These are phyloP conservation scores for Embiotoca jacksoni DNA, from an alignment of 2,113 vertebrate genomes.

Conservation along the genomic window DNA sequence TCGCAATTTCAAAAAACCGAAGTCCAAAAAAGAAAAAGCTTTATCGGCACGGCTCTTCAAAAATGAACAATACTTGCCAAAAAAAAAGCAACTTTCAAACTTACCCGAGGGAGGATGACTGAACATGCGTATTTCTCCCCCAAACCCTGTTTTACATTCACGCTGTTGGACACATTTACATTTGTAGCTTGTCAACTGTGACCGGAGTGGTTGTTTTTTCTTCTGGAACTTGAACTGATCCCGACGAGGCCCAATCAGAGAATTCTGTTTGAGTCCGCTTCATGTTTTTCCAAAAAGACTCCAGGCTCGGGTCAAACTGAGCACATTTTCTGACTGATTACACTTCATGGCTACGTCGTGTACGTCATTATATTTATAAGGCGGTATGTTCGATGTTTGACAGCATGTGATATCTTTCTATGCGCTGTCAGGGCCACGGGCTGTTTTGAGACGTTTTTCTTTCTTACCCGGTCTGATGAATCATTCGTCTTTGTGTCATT, in stretches of 20 bases:
- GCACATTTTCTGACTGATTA: constrained; percentile 41
- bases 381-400: constrained; percentile 22
- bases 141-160: constrained; percentile 17
- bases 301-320: constrained; percentile 11
- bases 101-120: background rate
- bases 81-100: constrained; percentile 27
- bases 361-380: constrained; percentile 4
- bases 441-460: constrained; percentile 4
- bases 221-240: constrained; percentile 2
- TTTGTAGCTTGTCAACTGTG: constrained; percentile 19
- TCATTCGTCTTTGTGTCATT: background rate
- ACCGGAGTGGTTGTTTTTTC: background rate
- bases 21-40: constrained; percentile 22
- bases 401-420: background rate
- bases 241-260: constrained; percentile 13
- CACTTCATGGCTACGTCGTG: constrained; percentile 17
- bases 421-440: background rate
- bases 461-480: background rate
- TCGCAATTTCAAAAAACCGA: constrained; percentile 22
- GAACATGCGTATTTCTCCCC: background rate
- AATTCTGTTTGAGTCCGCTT: background rate
- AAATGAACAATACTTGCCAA: constrained; percentile 40
- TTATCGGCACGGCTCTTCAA: constrained; percentile 10
- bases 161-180: constrained; percentile 25
- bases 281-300: constrained; percentile 31